Conservation (phyloP, 37 sponge, comb jelly and placozoan genomes). For the Lycopodina hypogea region DNA sequence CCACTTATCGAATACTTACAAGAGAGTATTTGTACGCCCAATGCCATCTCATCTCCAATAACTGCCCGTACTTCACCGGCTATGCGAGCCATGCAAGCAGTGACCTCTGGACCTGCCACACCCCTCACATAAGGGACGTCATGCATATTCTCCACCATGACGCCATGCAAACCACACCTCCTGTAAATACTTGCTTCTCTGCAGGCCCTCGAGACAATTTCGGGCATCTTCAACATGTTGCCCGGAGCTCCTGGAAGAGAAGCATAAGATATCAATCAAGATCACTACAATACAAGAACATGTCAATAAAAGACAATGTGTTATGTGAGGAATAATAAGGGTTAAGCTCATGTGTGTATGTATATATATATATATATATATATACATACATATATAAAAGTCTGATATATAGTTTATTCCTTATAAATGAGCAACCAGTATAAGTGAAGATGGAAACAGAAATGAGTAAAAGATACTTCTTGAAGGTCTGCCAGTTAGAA, state of each 20-base stretch:
- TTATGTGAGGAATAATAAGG: too few relatives aligned
- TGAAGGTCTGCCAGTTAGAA: background rate
- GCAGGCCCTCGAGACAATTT: slow-evolving; percentile 42
- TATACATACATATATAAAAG: too few relatives aligned
- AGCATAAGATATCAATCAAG: too few relatives aligned
- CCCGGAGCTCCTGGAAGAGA: slow-evolving; percentile 67
- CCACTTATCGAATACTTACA: slow-evolving; percentile 12
- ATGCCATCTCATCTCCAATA: slow-evolving; percentile 11
- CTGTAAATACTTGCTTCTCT: slow-evolving; percentile 65
- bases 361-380: too few relatives aligned
- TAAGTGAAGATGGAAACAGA: slow-evolving; percentile 5
- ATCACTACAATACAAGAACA: too few relatives aligned
- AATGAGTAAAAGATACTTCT: background rate
- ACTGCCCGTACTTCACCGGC: slow-evolving; percentile 48
- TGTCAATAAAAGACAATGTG: too few relatives aligned
- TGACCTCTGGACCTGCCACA: slow-evolving; percentile 64
- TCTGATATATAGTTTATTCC: too few relatives aligned
- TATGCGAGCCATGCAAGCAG: slow-evolving; percentile 70
- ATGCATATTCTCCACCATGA: slow-evolving; percentile 95
- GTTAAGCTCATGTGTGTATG: too few relatives aligned
- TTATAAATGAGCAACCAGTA: too few relatives aligned
- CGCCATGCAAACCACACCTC: slow-evolving; percentile 59
- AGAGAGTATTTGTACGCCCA: slow-evolving; percentile 82
- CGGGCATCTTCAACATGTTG: slow-evolving; percentile 20
- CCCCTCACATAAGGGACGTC: slow-evolving; percentile 77